A percentile compares a stretch with the other conserved stretches of the same genome.
phyloP scores from a whole-genome alignment of 2,113 vertebrate genomes.

The Excalfactoria chinensis region DNA sequence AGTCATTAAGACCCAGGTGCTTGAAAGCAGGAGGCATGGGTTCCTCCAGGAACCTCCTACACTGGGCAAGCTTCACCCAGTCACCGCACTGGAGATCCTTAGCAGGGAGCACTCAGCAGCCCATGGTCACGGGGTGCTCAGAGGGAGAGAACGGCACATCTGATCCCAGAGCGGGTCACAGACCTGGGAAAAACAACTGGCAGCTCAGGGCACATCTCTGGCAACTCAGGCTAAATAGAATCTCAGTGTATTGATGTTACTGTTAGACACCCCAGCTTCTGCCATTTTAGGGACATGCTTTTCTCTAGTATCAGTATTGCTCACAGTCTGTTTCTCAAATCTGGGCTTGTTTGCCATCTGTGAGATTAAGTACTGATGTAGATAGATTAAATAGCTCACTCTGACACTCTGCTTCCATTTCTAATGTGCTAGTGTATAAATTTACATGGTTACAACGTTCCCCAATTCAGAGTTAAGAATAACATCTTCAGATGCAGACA shows the following conservation, averaged over 20 bases:
- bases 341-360: constrained; percentile 38
- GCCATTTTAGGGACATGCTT: background rate
- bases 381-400: constrained; percentile 53
- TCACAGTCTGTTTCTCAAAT: constrained; percentile 50
- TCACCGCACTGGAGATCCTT: background rate
- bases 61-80: rapidly evolving
- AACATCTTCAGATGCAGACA: constrained; percentile 49
- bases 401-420: constrained; percentile 55
- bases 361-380: constrained; percentile 40
- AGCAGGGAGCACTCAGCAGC: background rate
- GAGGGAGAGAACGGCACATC: background rate
- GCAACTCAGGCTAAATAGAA: constrained; percentile 25
- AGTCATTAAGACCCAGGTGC: background rate
- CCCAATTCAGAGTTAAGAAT: constrained; percentile 70
- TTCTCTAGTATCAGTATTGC: constrained; percentile 2
- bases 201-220: background rate
- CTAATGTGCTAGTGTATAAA: constrained; percentile 71
- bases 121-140: background rate
- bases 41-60: rapidly evolving
- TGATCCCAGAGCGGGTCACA: background rate
- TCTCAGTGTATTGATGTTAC: background rate
- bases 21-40: background rate
- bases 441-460: constrained; percentile 73
- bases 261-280: constrained; percentile 35
- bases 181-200: constrained; percentile 28